Base-by-base conservation (phyloP, 2,113 vertebrate genomes). In the Gila orcuttii region DNA sequence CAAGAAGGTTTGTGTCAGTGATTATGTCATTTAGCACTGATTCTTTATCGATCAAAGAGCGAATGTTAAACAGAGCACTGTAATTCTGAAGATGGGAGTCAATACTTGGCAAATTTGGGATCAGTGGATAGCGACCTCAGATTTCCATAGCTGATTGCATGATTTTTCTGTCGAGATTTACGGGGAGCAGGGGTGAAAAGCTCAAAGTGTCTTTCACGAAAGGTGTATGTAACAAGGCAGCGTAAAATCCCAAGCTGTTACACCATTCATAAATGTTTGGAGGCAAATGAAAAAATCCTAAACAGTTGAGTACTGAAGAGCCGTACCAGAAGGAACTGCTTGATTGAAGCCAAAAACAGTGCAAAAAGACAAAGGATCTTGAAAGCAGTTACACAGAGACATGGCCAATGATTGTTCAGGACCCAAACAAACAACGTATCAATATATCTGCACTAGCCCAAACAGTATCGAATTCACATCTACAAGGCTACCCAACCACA, bases 221-320 rank as follows among this genome's bases (percentile, higher is more conserved):
- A 21, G 19, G 52, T 57, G 55, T 21, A 21, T 21, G 52, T 2
- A 57, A 21, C 52, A 0, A 21, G 55, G 0, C 2, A 1, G 6
- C 0, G 6, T 23, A 8, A 57, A 57, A 57, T 57, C 8, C 6
- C 55, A 21, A 21, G 19, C 19, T 23, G 19, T 23, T 57, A 57
- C 55, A 23, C 55, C 6, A 57, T 23, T 23, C 55, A 1, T 55
- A 21, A 19, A 55, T 21, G 52, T 21, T 55, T 21, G 52, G 52
- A 57, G 19, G 19, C 55, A 57, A 57, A 57, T 21, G 6, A 7
- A 57, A 7, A 55, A 57, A 21, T 57, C 52, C 52, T 21, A 19
- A 57, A 19, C 55, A 21, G 90, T 15, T 89, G 74, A 19, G 45
- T 1, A 36, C 55, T 21, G 23, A 69, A 25, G n/a, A 25, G 60